phyloP scores from a whole-genome alignment of 2,797 vertebrate genomes.

The Bovichtus variegatus region DNA sequence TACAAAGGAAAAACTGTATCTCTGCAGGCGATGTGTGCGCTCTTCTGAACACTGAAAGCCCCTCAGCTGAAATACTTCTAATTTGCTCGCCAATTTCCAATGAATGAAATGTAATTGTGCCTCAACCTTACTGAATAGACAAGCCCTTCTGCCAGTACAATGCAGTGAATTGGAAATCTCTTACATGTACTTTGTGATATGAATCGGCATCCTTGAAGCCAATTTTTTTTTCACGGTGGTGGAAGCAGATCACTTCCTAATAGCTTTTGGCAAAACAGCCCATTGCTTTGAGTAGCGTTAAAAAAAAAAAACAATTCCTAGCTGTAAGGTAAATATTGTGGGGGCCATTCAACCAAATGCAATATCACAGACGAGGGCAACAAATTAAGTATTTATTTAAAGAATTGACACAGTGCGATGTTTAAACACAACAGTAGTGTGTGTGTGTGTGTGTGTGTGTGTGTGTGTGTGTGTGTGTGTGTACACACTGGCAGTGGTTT shows the following conservation, averaged over 20 bases:
- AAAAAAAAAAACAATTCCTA: conserved; percentile 63
- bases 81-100: conserved; percentile 48
- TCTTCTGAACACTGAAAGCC: conserved; percentile 27
- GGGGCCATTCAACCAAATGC: conserved; percentile 49
- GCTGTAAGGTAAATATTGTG: conserved; percentile 64
- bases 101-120: conserved; percentile 46
- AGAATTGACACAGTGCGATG: conserved; percentile 44
- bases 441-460: too few species aligned
- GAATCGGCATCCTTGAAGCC: conserved; percentile 57
- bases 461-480: too few species aligned
- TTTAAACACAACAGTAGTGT: conserved; percentile 37
- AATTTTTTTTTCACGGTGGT: conserved; percentile 45
- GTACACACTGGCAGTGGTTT: conserved; percentile 21
- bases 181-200: conserved; percentile 53
- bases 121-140: conserved; percentile 38
- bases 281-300: conserved; percentile 54
- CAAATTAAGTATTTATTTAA: conserved; percentile 40
- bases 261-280: conserved; percentile 64
- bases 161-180: conserved; percentile 51
- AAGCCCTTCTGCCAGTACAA: conserved; percentile 34
- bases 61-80: conserved; percentile 35
- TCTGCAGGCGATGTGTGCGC: not conserved
- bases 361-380: conserved; percentile 46
- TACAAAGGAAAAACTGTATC: not conserved
- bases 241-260: conserved; percentile 65